Percentiles rank a stretch among this genome's conserved stretches.
These are phyloP conservation scores for Alviniconcha strummeri DNA, from an alignment of 2,888 invertebrate genomes.

Conservation along the genomic window DNA sequence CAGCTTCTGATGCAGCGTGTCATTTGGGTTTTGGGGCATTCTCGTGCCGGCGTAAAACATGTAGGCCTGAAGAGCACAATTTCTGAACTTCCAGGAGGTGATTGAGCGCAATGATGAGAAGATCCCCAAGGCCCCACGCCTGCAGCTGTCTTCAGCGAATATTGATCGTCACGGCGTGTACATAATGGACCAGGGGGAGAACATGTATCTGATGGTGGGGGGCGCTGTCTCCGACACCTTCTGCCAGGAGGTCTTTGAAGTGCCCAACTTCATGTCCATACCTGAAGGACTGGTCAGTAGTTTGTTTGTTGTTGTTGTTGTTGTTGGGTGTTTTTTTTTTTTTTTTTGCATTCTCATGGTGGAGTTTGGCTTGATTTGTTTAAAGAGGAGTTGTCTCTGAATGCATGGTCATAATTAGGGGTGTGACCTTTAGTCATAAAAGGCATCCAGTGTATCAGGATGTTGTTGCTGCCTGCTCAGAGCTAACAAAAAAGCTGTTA, in stretches of 20 bases:
- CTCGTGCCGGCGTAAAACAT: too few species aligned
- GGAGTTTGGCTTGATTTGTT: too few species aligned
- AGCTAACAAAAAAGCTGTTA: too few species aligned
- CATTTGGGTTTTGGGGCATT: too few species aligned
- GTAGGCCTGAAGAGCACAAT: too few species aligned
- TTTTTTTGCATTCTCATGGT: too few species aligned
- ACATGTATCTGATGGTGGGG: conserved; percentile 89
- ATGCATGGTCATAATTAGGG: too few species aligned
- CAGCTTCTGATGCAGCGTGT: too few species aligned
- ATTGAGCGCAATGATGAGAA: conserved; percentile 67
- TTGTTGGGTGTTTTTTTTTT: neutral
- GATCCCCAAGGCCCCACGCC: conserved; percentile 80
- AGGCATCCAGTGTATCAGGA: too few species aligned
- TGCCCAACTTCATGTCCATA: conserved; percentile 64
- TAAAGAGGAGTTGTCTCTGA: neutral
- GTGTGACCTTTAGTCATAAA: too few species aligned
- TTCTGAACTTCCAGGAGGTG: conserved; percentile 59
- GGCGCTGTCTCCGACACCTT: conserved; percentile 84
- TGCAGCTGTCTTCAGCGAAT: conserved; percentile 87
- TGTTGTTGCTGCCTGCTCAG: too few species aligned
- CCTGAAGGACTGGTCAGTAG: conserved; percentile 65
- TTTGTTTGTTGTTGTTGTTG: too few species aligned
- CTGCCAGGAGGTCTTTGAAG: conserved; percentile 86
- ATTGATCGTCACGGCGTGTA: conserved; percentile 89
- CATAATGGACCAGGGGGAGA: conserved; percentile 90